Conservation (phyloP, 2,797 vertebrate genomes). For the Erethizon dorsatum region DNA sequence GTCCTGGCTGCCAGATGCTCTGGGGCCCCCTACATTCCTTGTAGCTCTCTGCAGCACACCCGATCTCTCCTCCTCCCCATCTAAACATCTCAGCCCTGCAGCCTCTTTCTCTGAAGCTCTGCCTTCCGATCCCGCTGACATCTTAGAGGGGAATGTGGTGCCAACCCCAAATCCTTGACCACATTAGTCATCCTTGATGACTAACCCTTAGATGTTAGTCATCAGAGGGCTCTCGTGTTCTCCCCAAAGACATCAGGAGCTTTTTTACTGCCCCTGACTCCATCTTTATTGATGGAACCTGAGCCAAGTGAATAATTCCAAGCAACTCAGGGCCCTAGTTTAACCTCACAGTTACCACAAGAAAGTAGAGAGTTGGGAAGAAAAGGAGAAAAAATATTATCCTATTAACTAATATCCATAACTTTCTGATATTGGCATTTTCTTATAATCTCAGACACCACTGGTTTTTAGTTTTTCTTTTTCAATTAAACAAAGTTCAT, state of each 20-base stretch:
- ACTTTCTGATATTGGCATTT: neutral
- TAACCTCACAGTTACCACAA: neutral
- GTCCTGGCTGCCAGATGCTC: too few species aligned
- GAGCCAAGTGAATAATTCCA: neutral
- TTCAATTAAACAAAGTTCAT: neutral
- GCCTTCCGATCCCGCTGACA: neutral
- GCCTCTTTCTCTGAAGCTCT: neutral
- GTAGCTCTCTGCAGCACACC: neutral
- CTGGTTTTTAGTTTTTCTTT: slow-evolving; percentile 2
- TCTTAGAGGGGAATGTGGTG: neutral
- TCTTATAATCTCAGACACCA: neutral
- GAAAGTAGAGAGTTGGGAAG: neutral
- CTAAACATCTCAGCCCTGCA: neutral
- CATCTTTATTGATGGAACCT: neutral
- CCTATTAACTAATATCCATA: neutral
- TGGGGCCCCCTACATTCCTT: neutral
- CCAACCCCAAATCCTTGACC: neutral
- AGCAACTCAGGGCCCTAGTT: neutral
- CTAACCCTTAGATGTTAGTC: neutral
- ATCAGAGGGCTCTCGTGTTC: neutral
- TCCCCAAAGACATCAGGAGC: neutral
- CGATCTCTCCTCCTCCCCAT: rapidly evolving
- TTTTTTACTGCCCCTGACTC: neutral
- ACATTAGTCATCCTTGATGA: neutral
- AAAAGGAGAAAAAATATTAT: neutral